Percentiles rank a stretch among this genome's conserved stretches.
phyloP scores from a whole-genome alignment of 1,140 invertebrate species.

The Bactericera cockerelli region DNA sequence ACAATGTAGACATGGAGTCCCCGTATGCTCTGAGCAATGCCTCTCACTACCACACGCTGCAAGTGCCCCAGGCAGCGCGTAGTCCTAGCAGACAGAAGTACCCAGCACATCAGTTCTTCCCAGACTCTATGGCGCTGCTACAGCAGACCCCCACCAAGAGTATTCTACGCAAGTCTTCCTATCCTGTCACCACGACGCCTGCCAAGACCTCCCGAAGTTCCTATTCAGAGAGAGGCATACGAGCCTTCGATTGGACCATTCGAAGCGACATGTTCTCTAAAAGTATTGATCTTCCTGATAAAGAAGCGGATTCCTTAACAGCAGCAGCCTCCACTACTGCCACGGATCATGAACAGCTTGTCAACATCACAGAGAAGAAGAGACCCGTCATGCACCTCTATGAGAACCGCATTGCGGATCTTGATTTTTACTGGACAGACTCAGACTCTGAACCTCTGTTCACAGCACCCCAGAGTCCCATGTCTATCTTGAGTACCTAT shows the following conservation, averaged over 20 bases:
- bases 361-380: neutral
- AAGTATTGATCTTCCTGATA: constrained; percentile 1
- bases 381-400: neutral
- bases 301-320: neutral
- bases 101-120: neutral
- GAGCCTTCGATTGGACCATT: neutral
- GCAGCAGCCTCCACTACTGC: neutral
- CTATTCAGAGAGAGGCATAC: neutral
- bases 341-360: neutral
- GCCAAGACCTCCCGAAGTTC: neutral
- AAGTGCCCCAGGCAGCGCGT: neutral
- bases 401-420: neutral
- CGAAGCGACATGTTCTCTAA: neutral
- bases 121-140: neutral
- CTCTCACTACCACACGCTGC: neutral
- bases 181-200: neutral
- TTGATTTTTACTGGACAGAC: constrained; percentile 1
- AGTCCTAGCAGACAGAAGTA: neutral
- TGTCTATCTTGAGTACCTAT: neutral
- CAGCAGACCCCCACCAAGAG: neutral
- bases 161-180: constrained; percentile 1
- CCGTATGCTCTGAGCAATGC: neutral
- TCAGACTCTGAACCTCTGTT: neutral
- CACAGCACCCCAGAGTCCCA: constrained; percentile 7
- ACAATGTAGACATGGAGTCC: constrained; percentile 2